These are phyloP conservation scores for Nomia melanderi DNA, from an alignment of 1,140 invertebrate genomes.

Conservation along the genomic window DNA sequence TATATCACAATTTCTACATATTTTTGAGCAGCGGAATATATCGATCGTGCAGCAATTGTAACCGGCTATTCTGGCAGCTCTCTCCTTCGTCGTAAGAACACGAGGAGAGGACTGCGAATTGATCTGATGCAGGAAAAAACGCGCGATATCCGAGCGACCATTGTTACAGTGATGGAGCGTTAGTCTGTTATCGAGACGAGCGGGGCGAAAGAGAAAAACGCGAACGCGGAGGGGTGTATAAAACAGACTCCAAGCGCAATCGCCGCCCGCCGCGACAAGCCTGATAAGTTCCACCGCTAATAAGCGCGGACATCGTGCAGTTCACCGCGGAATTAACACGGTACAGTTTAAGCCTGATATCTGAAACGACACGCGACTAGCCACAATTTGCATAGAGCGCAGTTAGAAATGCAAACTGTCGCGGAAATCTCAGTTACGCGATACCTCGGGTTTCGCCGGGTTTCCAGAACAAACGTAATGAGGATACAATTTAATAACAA, in stretches of 20 bases:
- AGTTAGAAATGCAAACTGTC: slow-evolving; percentile 33
- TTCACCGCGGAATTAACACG: slow-evolving; percentile 29
- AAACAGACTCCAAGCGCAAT: slow-evolving; percentile 16
- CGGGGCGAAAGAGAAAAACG: background rate
- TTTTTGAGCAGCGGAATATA: background rate
- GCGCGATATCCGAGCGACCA: slow-evolving; percentile 9
- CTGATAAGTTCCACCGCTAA: slow-evolving; percentile 51
- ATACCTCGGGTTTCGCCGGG: background rate
- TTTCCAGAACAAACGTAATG: background rate
- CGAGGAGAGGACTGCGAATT: background rate
- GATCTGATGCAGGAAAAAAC: background rate
- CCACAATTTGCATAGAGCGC: slow-evolving; percentile 29
- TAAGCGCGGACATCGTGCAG: slow-evolving; percentile 43
- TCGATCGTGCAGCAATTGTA: background rate
- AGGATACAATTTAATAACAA: background rate
- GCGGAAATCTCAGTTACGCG: slow-evolving; percentile 27
- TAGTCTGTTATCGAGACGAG: slow-evolving; percentile 36
- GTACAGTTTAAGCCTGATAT: slow-evolving; percentile 29
- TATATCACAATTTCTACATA: too few species aligned
- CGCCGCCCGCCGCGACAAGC: slow-evolving; percentile 18
- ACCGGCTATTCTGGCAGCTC: background rate
- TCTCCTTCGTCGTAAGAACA: background rate
- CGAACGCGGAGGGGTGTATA: background rate
- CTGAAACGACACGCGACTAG: slow-evolving; percentile 37
- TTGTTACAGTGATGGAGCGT: slow-evolving; percentile 43